Base-by-base conservation (phyloP, 2,113 vertebrate species). In the Pantherophis guttatus region DNA sequence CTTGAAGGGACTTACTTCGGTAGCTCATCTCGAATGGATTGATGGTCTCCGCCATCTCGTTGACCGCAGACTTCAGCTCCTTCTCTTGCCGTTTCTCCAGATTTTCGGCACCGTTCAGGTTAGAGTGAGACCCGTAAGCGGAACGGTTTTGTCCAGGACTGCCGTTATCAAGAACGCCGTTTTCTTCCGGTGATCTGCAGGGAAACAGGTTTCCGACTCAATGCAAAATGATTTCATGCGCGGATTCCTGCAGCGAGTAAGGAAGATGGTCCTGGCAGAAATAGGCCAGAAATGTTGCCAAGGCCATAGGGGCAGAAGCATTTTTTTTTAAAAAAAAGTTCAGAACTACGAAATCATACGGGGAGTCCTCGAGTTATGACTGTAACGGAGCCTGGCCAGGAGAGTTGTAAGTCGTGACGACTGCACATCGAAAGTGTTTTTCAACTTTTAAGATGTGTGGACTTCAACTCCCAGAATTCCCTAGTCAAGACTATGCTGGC, bases 21-120 rank as follows among this genome's bases (percentile, higher is more conserved):
- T 99, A 99, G 97, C 93, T 98, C 92, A 99, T 97, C 92, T 99
- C 99, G 81, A 99, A 99, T 92, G 98, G 98, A 29, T 98, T 97
- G 91, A 98, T 96, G 39, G 98, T 57, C 90, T 99, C 99, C 0
- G 97, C 95, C 65, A 98, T 97, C 58, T 99, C 99, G 0, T 95
- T 96, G 13, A 92, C 57, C 5, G 97, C 95, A 75, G 98, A 54
- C 93, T 98, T 98, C 58, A 98, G 94, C 55, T 99, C 99, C 93
- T 98, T 98, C 91, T 99, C 99, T 1, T 96, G 87, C 95, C 98
- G 98, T 96, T 99, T 99, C 54, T 98, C 92, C 2, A 98, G 94
- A 48, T 97, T 96, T 58, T 98, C 97, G 0, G 96, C 75, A 85
- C 52, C 8, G 1, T 98, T 98, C 0, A 97, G 89, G 87, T 97